Base-by-base conservation (phyloP, 1,140 invertebrate species). In the Ceratoteleas bidentatus region DNA sequence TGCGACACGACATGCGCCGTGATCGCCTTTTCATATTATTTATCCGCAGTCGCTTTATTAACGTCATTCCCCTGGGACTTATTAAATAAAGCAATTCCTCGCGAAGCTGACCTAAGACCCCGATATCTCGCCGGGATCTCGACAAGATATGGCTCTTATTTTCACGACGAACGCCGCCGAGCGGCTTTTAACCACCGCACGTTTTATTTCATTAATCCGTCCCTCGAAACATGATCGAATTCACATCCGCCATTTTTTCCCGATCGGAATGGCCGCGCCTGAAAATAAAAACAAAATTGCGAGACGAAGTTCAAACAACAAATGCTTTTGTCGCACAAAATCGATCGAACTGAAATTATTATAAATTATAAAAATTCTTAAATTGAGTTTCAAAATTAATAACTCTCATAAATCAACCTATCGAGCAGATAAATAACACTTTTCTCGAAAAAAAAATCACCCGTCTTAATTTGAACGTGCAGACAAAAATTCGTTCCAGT, bases 11-110 rank as follows among this genome's bases (percentile, higher is more conserved):
- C 82, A 85, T 83, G 83, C 85, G 83, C 85, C 74, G 81, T 83
- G 81, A 81, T 87, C 85, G 84, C 68, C 83, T 89, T 89, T 88
- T 84, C 83, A 85, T 85, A 86, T 88, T 87, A 88, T 89, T 86
- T 88, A 86, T 87, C 82, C 81, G 64, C 81, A 78, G 83, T 81
- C 83, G 77, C 81, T 88, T 89, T 89, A 88, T 89, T 88, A 88
- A 85, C 86, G 85, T 88, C 87, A 78, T 87, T 87, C 85, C 85
- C 64, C 52, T 79, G 82, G 77, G 81, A 85, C 83, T 90, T 89
- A 88, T 90, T 90, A 90, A 90, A 89, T 89, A 89, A 90, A 90
- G 87, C 87, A 88, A 89, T 90, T 89, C 87, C 76, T 84, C 84
- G 81, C 85, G 81, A 83, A 60, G 76, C 77, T 85, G 87, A 88